phyloP scores from a whole-genome alignment of 2,113 vertebrate species.

The Rhipidura dahli region DNA sequence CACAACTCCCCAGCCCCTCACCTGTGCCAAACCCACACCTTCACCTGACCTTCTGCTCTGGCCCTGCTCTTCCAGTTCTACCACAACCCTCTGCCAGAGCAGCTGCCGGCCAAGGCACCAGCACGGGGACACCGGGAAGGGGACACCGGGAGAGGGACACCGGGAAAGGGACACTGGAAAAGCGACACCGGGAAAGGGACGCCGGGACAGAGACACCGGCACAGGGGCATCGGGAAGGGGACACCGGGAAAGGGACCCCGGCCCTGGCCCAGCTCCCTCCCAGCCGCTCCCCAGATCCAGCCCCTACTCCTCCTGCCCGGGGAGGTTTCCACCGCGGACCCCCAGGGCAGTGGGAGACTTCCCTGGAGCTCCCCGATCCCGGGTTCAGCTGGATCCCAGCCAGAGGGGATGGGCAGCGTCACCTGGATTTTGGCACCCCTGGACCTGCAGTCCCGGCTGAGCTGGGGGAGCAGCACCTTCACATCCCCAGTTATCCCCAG shows the following conservation, averaged over 20 bases:
- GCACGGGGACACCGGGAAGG: not conserved
- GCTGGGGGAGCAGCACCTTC: not conserved
- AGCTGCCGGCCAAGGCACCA: not conserved
- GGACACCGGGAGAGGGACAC: not conserved
- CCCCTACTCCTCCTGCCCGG: not conserved
- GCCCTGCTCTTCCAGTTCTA: constrained; percentile 58
- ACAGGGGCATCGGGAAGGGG: not conserved
- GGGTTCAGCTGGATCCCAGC: fast-evolving
- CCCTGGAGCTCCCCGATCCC: fast-evolving
- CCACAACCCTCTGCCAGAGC: not conserved
- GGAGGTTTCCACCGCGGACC: fast-evolving
- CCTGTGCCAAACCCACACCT: constrained; percentile 2
- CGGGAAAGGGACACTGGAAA: fast-evolving
- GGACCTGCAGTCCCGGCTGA: not conserved
- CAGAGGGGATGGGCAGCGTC: not conserved
- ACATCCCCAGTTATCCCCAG: not conserved
- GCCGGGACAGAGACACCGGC: not conserved
- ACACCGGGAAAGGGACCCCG: not conserved
- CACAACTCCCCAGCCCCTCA: not conserved
- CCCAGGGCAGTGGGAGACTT: fast-evolving
- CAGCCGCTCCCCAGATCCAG: not conserved
- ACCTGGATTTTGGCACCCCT: not conserved
- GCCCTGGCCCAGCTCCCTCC: not conserved
- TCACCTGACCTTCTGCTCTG: not conserved
- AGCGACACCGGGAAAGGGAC: not conserved